A percentile compares a stretch with the other conserved stretches of the same genome.
phyloP scores from a whole-genome alignment of 2,888 invertebrate species.

The Archips crataeganus region DNA sequence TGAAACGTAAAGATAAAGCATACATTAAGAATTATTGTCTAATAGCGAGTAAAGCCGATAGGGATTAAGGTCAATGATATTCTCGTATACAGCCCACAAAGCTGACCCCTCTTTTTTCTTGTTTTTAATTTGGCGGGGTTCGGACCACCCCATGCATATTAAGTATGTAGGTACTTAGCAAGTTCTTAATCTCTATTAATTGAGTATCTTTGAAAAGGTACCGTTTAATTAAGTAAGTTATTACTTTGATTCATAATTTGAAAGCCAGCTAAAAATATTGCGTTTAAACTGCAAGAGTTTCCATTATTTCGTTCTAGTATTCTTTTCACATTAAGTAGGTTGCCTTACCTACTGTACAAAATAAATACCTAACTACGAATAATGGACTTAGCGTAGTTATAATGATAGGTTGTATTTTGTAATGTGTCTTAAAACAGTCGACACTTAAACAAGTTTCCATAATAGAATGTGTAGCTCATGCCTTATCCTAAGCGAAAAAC shows the following conservation, averaged over 20 bases:
- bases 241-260: neutral
- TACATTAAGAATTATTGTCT: slow-evolving; percentile 14
- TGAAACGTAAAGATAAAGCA: slow-evolving; percentile 64
- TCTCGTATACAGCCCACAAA: slow-evolving; percentile 14
- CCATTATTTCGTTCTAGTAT: too few relatives aligned
- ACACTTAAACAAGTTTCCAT: too few relatives aligned
- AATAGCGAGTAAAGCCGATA: neutral
- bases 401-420: too few relatives aligned
- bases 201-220: neutral
- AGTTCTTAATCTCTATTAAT: neutral
- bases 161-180: neutral
- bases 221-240: neutral
- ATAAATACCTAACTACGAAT: too few relatives aligned
- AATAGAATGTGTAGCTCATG: too few relatives aligned
- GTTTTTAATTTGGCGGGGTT: neutral
- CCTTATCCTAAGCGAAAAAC: too few relatives aligned
- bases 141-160: neutral
- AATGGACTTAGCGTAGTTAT: too few relatives aligned
- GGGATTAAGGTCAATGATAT: slow-evolving; percentile 31
- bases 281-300: too few relatives aligned
- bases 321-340: too few relatives aligned
- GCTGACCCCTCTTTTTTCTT: neutral
- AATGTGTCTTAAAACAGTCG: too few relatives aligned
- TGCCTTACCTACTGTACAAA: too few relatives aligned
- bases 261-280: too few relatives aligned